A percentile compares a stretch with the other conserved stretches of the same genome.
Conservation (phyloP, 2,113 vertebrate genomes). For the Cyprinodon brontotheroides region DNA sequence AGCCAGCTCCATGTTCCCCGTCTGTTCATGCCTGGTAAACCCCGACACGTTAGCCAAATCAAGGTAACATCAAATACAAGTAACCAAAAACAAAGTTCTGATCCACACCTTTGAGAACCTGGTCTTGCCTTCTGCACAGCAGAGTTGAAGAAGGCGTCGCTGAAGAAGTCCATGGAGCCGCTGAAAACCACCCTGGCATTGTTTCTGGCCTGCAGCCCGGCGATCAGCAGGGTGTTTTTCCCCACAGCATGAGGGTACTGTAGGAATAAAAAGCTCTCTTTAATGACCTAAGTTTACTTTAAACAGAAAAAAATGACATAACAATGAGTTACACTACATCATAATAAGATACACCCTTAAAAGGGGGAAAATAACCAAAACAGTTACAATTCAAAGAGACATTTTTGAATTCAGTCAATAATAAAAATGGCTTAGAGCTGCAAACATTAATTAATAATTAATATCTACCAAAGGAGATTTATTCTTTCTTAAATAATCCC, state of each 20-base stretch:
- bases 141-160: constrained; percentile 93
- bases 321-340: too few species aligned
- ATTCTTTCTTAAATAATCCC: too few species aligned
- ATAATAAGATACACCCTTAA: too few species aligned
- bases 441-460: too few species aligned
- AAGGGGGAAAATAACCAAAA: too few species aligned
- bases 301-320: background rate
- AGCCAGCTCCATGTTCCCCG: constrained; percentile 91
- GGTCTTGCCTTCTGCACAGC: constrained; percentile 90
- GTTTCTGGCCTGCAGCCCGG: constrained; percentile 95
- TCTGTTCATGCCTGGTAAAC: constrained; percentile 83
- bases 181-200: constrained; percentile 96
- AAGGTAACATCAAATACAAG: background rate
- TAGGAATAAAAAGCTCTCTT: background rate
- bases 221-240: constrained; percentile 95
- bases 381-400: too few species aligned
- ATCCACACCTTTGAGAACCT: constrained; percentile 85
- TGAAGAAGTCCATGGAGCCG: constrained; percentile 96
- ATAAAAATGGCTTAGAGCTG: too few species aligned
- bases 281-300: background rate
- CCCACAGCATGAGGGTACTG: constrained; percentile 97
- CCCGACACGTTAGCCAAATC: background rate
- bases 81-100: background rate
- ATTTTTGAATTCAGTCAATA: too few species aligned
- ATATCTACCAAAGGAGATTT: too few species aligned